Evolutionary conservation across 2,888 invertebrate genomes (phyloP).

Genomic region (Octodonta nipae): DNA sequence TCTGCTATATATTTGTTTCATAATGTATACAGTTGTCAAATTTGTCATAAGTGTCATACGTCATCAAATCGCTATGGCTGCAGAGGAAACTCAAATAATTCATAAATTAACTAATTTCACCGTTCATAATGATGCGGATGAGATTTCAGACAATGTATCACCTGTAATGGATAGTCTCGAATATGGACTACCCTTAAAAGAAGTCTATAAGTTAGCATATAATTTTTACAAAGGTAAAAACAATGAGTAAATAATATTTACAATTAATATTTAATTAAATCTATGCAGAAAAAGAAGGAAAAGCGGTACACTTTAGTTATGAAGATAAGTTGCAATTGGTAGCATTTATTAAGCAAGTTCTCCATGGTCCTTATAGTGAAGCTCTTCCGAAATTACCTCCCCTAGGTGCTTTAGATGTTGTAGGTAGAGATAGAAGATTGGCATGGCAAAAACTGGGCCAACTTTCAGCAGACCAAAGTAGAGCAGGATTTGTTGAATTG

Average conservation of each 20-base stretch:
- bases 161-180: constrained; percentile 31
- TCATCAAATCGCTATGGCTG: too few species aligned
- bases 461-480: constrained; percentile 73
- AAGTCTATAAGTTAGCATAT: constrained; percentile 78
- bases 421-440: constrained; percentile 79
- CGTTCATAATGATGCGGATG: too few species aligned
- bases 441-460: constrained; percentile 89
- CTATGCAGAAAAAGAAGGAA: constrained; percentile 83
- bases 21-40: too few species aligned
- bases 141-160: too few species aligned
- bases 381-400: constrained; percentile 56
- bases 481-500: constrained; percentile 81
- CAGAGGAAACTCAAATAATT: too few species aligned
- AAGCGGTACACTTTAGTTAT: constrained; percentile 86
- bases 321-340: constrained; percentile 84
- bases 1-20: too few species aligned
- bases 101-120: too few species aligned
- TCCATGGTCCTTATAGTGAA: constrained; percentile 66
- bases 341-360: constrained; percentile 83
- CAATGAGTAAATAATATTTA: background rate
- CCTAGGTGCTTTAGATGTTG: constrained; percentile 85
- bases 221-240: constrained; percentile 83
- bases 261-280: background rate
- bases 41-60: too few species aligned
- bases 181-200: constrained; percentile 59